phyloP scores from a whole-genome alignment of 2,113 vertebrate genomes.

The Sphyrna mokarran region DNA sequence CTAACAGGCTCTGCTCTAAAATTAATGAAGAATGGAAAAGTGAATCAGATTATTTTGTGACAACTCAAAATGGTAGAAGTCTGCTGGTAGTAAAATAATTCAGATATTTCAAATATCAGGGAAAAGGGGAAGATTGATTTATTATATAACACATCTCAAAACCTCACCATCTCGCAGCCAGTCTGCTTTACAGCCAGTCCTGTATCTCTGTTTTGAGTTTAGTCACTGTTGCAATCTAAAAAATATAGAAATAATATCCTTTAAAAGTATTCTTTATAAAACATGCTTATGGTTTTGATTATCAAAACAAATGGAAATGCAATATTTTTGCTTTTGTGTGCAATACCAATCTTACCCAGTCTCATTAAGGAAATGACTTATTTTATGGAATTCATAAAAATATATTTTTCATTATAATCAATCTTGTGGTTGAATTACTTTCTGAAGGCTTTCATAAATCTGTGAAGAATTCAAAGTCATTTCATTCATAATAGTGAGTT shows the following conservation, averaged over 20 bases:
- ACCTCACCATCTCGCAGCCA: background rate
- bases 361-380: background rate
- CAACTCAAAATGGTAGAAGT: background rate
- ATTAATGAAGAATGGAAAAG: background rate
- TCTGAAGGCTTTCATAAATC: background rate
- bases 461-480: background rate
- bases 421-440: background rate
- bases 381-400: background rate
- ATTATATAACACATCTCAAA: background rate
- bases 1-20: background rate
- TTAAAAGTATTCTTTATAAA: background rate
- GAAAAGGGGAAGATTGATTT: background rate
- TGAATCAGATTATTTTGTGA: background rate
- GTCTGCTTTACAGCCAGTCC: background rate
- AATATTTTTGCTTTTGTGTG: background rate
- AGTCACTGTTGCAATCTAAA: background rate
- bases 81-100: background rate
- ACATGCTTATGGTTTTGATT: background rate
- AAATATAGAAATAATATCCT: background rate
- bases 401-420: background rate
- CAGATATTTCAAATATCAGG: background rate
- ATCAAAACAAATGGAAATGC: background rate
- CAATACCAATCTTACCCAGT: background rate
- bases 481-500: background rate
- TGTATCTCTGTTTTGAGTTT: background rate